These are phyloP conservation scores for Nicator chloris DNA, from an alignment of 2,113 vertebrate species.

Conservation along the genomic window DNA sequence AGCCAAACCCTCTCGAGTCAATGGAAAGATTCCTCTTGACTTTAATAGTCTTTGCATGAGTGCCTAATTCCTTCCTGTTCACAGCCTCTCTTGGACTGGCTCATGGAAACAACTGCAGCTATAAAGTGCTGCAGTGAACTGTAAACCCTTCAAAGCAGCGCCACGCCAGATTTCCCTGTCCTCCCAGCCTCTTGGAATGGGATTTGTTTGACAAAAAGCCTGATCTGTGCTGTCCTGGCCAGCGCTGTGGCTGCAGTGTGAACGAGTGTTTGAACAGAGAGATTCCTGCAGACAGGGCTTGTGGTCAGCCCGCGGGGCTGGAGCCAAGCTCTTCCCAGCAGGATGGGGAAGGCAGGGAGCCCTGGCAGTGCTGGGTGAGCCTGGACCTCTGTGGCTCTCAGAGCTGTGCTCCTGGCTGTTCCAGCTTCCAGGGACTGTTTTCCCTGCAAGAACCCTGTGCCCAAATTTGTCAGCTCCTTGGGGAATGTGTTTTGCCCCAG, in stretches of 20 bases:
- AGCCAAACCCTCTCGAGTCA: background rate
- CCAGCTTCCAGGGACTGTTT: background rate
- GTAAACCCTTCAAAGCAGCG: background rate
- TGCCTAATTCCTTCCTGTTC: constrained; percentile 36
- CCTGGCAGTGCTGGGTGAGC: background rate
- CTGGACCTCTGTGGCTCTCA: background rate
- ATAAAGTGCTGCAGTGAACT: background rate
- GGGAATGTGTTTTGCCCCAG: background rate
- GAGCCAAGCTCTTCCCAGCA: constrained; percentile 28
- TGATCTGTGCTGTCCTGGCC: background rate
- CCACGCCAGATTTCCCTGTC: background rate
- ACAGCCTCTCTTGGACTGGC: background rate
- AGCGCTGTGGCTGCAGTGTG: background rate
- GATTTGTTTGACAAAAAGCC: constrained; percentile 7
- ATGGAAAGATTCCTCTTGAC: constrained; percentile 35
- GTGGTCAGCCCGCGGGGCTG: background rate
- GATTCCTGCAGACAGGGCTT: background rate
- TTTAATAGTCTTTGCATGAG: constrained; percentile 29
- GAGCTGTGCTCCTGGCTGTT: background rate
- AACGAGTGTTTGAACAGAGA: background rate
- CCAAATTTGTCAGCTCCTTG: background rate
- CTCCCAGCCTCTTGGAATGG: constrained; percentile 8
- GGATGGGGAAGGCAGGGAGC: background rate
- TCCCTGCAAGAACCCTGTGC: background rate
- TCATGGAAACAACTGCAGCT: constrained; percentile 19